phyloP scores from a whole-genome alignment of 2,113 vertebrate species.

The Percina caprodes region DNA sequence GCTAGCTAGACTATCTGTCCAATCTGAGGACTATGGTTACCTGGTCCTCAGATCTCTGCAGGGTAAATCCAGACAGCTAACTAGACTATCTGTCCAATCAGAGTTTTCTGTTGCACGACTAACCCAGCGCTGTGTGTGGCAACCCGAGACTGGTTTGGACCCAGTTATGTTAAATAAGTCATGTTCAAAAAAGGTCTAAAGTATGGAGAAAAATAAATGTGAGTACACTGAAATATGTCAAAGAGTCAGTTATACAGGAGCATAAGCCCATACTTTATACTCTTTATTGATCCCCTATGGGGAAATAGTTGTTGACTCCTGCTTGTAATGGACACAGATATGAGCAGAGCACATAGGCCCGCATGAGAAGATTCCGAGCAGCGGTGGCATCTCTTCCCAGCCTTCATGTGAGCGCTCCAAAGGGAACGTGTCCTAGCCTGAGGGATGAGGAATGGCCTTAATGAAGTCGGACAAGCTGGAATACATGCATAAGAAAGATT shows the following conservation, averaged over 20 bases:
- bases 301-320: neutral
- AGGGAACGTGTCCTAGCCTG: conserved; percentile 87
- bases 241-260: neutral
- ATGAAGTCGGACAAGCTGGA: conserved; percentile 95
- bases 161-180: neutral
- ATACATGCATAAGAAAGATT: conserved; percentile 94
- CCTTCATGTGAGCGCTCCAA: conserved; percentile 87
- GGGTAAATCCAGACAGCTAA: too few species aligned
- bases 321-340: conserved; percentile 43
- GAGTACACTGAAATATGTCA: neutral
- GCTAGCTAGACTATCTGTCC: too few species aligned
- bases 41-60: too few species aligned
- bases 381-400: conserved; percentile 81
- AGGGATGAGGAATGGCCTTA: conserved; percentile 92
- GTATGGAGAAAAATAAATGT: neutral
- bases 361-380: conserved; percentile 63
- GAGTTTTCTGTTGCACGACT: too few species aligned
- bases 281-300: too few species aligned
- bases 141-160: too few species aligned
- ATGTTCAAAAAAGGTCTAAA: neutral
- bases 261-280: too few species aligned
- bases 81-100: too few species aligned
- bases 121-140: too few species aligned
- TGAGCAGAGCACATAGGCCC: conserved; percentile 32
- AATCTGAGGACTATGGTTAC: too few species aligned